phyloP scores from a whole-genome alignment of 2,113 vertebrate genomes.

The Chroicocephalus ridibundus region DNA sequence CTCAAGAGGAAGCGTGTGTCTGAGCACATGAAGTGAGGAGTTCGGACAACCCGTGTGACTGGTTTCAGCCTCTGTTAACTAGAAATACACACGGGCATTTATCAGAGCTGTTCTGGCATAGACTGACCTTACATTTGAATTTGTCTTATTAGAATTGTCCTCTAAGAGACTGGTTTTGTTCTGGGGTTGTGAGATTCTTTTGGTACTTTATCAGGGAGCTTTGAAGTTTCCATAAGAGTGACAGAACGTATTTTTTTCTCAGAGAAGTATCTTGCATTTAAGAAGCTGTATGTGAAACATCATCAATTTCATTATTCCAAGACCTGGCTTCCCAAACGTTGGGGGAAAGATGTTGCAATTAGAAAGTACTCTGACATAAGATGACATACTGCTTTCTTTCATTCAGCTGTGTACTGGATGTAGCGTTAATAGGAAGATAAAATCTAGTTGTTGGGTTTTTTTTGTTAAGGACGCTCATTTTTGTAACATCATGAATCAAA shows the following conservation, averaged over 20 bases:
- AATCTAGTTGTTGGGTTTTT: not conserved
- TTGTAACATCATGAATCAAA: not conserved
- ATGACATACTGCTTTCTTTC: slow-evolving; percentile 4
- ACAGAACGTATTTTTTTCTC: not conserved
- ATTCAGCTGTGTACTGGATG: not conserved
- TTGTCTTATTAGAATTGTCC: not conserved
- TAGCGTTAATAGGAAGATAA: not conserved
- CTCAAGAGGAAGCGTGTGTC: too few species aligned
- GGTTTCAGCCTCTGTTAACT: not conserved
- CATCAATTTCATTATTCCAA: not conserved
- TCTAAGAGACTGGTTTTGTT: slow-evolving; percentile 5
- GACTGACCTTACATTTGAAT: not conserved
- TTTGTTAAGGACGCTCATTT: not conserved
- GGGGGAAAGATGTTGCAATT: not conserved
- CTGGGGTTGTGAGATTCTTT: not conserved
- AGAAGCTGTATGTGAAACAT: slow-evolving; percentile 40
- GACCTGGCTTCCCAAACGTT: not conserved
- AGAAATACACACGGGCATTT: too few species aligned
- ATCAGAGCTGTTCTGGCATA: not conserved
- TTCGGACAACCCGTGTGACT: not conserved
- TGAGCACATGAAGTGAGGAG: fast-evolving
- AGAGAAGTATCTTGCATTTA: slow-evolving; percentile 31
- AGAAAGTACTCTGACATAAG: not conserved
- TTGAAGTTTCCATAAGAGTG: not conserved
- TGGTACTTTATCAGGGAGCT: not conserved